phyloP scores from a whole-genome alignment of 92 coral and sea anemone genomes.

The Phenganax subtilis region DNA sequence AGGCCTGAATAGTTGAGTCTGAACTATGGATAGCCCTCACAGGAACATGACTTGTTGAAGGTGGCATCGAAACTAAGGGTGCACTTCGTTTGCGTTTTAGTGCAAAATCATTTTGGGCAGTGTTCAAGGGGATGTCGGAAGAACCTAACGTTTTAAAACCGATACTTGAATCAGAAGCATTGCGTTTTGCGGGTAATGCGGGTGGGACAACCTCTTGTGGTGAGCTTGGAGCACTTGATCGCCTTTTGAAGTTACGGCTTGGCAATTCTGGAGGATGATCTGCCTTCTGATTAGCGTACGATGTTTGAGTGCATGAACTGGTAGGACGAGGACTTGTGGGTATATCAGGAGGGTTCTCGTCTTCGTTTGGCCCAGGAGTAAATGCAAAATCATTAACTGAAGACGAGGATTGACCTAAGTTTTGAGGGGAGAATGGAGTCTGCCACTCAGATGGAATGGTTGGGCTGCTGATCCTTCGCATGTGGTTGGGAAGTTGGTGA shows the following conservation, averaged over 20 bases:
- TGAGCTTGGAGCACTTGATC: slow-evolving; percentile 19
- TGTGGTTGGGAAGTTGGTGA: background rate
- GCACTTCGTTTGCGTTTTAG: background rate
- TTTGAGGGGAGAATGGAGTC: background rate
- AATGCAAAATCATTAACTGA: background rate
- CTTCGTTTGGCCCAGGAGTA: background rate
- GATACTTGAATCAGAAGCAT: background rate
- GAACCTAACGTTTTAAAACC: slow-evolving; percentile 7
- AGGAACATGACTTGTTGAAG: background rate
- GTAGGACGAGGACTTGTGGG: background rate
- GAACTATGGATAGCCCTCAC: background rate
- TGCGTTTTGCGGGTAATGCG: background rate
- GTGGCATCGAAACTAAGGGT: slow-evolving; percentile 11
- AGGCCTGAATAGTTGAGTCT: background rate
- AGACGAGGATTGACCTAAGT: background rate
- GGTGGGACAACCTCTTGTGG: background rate
- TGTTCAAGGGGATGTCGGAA: background rate
- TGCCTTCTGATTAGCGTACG: background rate
- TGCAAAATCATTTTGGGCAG: background rate
- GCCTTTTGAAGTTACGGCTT: background rate
- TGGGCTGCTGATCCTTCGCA: background rate
- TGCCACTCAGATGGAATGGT: background rate
- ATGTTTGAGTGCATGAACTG: background rate
- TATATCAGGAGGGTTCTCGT: background rate
- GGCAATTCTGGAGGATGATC: background rate